Conservation (phyloP, 2,797 vertebrate genomes). For the Liparis tanakae region DNA sequence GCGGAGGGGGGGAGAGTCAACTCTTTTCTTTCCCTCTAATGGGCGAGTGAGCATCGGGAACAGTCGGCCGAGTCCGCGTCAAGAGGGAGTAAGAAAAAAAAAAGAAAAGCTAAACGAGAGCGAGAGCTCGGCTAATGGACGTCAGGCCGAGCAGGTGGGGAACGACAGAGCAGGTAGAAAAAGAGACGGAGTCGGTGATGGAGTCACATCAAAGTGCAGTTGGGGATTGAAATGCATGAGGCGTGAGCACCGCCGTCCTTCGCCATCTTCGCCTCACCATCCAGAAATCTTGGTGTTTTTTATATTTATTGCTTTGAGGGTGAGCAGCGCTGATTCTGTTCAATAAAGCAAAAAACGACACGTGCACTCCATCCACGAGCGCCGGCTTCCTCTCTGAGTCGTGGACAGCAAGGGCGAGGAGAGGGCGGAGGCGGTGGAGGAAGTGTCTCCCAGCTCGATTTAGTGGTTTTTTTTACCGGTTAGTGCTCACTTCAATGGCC, state of each 20-base stretch:
- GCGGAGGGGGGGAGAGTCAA: conserved; percentile 31
- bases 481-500: conserved; percentile 41
- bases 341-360: conserved; percentile 60
- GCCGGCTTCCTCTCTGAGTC: conserved; percentile 40
- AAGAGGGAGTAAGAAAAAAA: conserved; percentile 47
- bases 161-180: conserved; percentile 12
- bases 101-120: conserved; percentile 42
- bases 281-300: conserved; percentile 53
- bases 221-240: conserved; percentile 69
- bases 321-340: conserved; percentile 43
- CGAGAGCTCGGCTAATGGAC: conserved; percentile 55
- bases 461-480: conserved; percentile 36
- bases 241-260: conserved; percentile 53
- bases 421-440: conserved; percentile 33
- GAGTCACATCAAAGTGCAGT: conserved; percentile 71
- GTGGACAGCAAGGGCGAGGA: conserved; percentile 50
- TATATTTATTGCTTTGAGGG: conserved; percentile 57
- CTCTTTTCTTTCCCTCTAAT: conserved; percentile 52
- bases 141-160: conserved; percentile 24
- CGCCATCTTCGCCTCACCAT: conserved; percentile 33
- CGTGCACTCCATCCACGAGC: conserved; percentile 8
- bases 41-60: conserved; percentile 76
- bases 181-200: conserved; percentile 32
- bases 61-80: conserved; percentile 75
- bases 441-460: conserved; percentile 57